Conservation (phyloP, 2,888 invertebrate species). For the Diarsia dahlii region DNA sequence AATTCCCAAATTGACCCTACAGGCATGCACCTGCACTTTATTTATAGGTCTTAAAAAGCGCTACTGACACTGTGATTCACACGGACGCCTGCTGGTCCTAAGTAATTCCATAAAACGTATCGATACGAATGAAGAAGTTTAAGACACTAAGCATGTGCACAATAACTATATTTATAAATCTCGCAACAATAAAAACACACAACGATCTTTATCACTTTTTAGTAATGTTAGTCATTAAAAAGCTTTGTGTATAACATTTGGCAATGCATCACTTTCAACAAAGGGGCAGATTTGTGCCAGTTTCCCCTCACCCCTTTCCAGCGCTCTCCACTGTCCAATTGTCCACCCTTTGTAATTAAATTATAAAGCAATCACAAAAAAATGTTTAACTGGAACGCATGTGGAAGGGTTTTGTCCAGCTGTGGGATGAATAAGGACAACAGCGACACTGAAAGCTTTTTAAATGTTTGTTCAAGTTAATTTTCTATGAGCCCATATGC, state of each 20-base stretch:
- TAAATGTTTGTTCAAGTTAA: neutral
- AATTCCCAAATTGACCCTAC: neutral
- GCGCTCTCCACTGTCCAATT: conserved; percentile 17
- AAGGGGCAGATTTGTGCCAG: conserved; percentile 34
- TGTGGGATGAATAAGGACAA: conserved; percentile 14
- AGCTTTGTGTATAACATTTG: conserved; percentile 41
- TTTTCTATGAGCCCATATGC: conserved; percentile 5
- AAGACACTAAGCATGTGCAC: neutral
- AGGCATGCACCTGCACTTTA: neutral
- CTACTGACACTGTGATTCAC: neutral
- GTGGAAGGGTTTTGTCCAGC: conserved; percentile 7
- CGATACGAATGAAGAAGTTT: neutral
- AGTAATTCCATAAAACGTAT: neutral
- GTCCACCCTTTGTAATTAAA: conserved; percentile 37
- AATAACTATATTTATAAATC: neutral
- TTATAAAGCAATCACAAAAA: conserved; percentile 47
- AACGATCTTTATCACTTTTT: conserved; percentile 19
- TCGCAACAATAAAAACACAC: neutral
- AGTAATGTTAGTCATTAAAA: conserved; percentile 24
- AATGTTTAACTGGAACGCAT: conserved; percentile 26
- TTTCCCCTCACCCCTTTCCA: conserved; percentile 5
- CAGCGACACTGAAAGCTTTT: conserved; percentile 1
- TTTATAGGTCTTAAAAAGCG: neutral
- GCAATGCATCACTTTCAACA: conserved; percentile 34
- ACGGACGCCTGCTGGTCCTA: too few relatives aligned